Conservation (phyloP, 2,888 invertebrate species). For the Lepetodrilus schrolli region DNA sequence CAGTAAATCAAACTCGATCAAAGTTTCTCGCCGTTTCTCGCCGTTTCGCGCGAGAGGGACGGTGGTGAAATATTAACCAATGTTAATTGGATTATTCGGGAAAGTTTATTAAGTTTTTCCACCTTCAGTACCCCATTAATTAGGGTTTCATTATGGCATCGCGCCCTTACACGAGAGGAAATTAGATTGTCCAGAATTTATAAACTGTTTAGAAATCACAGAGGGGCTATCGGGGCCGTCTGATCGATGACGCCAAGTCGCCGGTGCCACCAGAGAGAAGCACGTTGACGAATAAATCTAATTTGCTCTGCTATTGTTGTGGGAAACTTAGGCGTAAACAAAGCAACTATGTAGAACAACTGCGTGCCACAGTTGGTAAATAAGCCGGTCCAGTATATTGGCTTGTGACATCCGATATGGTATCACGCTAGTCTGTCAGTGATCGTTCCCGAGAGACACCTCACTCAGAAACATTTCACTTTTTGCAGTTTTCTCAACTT, state of each 20-base stretch:
- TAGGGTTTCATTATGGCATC: slow-evolving; percentile 59
- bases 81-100: slow-evolving; percentile 55
- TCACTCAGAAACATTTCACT: not conserved
- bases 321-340: slow-evolving; percentile 36
- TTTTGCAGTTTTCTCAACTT: not conserved
- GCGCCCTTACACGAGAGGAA: slow-evolving; percentile 42
- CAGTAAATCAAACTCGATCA: slow-evolving; percentile 23
- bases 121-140: slow-evolving; percentile 52
- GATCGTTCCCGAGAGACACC: not conserved
- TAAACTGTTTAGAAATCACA: slow-evolving; percentile 67
- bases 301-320: slow-evolving; percentile 38
- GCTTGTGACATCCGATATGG: not conserved
- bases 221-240: slow-evolving; percentile 45
- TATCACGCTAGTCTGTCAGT: not conserved
- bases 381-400: slow-evolving; percentile 18
- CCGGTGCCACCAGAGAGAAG: slow-evolving; percentile 34
- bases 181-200: slow-evolving; percentile 64
- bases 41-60: slow-evolving; percentile 28
- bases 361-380: slow-evolving; percentile 26
- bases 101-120: slow-evolving; percentile 58
- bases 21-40: slow-evolving; percentile 27
- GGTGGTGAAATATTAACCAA: slow-evolving; percentile 59
- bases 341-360: slow-evolving; percentile 33
- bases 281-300: slow-evolving; percentile 36
- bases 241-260: slow-evolving; percentile 41